Conservation (phyloP, 2,797 vertebrate species). For the Periophthalmus magnuspinnatus region DNA sequence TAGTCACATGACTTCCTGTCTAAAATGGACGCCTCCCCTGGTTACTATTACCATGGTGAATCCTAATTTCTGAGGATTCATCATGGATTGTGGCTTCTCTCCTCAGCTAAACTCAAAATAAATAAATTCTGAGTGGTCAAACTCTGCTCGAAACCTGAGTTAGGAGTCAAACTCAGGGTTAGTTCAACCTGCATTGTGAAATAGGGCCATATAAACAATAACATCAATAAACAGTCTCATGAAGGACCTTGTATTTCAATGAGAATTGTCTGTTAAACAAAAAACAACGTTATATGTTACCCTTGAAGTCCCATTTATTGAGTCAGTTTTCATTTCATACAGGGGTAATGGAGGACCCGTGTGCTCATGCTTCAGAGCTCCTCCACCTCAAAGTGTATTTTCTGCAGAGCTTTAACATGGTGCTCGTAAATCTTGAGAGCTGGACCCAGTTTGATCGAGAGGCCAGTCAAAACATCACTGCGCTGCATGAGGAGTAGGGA, state of each 20-base stretch:
- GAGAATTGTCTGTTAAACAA: neutral
- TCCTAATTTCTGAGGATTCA: too few relatives aligned
- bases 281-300: neutral
- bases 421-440: slow-evolving; percentile 89
- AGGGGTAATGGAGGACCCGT: slow-evolving; percentile 20
- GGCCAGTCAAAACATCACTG: slow-evolving; percentile 84
- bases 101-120: too few relatives aligned
- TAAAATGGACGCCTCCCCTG: too few relatives aligned
- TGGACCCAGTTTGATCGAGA: slow-evolving; percentile 86
- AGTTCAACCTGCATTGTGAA: too few relatives aligned
- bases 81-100: too few relatives aligned
- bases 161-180: too few relatives aligned
- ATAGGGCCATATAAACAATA: neutral
- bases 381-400: slow-evolving; percentile 85
- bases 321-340: neutral
- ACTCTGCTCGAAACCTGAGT: too few relatives aligned
- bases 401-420: slow-evolving; percentile 86
- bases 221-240: too few relatives aligned
- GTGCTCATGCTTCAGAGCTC: slow-evolving; percentile 69
- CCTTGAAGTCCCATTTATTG: neutral
- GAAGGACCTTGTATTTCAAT: too few relatives aligned
- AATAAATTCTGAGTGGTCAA: too few relatives aligned
- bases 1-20: too few relatives aligned
- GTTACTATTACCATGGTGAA: too few relatives aligned
- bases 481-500: slow-evolving; percentile 88